Conservation (phyloP, 1,140 invertebrate genomes). For the Teleopsis dalmanni region DNA sequence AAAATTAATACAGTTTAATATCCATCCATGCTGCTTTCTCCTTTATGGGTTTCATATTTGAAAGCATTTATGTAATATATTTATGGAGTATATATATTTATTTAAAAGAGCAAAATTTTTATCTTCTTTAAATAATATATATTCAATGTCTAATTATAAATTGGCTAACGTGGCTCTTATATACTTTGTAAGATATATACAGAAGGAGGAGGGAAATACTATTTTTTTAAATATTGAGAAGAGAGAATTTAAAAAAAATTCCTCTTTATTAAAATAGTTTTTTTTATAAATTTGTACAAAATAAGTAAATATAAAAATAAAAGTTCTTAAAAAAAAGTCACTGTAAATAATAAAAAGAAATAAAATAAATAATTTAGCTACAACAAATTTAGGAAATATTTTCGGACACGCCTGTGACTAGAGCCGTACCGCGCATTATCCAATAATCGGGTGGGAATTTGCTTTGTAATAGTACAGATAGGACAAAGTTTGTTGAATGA, state of each 20-base stretch:
- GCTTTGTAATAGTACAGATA: slow-evolving; percentile 66
- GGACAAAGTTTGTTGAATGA: slow-evolving; percentile 83
- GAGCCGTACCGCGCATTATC: slow-evolving; percentile 78
- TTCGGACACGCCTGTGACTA: slow-evolving; percentile 69
- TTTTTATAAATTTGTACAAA: not conserved
- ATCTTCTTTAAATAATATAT: too few species aligned
- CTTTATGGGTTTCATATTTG: too few species aligned
- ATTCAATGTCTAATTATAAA: too few species aligned
- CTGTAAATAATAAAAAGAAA: not conserved
- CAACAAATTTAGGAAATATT: slow-evolving; percentile 24
- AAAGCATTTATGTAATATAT: too few species aligned
- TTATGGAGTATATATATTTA: too few species aligned
- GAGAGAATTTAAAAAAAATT: not conserved
- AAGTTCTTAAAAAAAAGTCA: not conserved
- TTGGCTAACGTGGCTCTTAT: too few species aligned
- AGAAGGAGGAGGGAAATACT: not conserved
- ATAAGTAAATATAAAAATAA: not conserved
- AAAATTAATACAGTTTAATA: too few species aligned
- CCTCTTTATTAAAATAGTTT: not conserved
- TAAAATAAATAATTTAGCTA: not conserved
- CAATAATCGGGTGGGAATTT: slow-evolving; percentile 60
- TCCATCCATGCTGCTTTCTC: too few species aligned
- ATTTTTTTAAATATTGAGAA: not conserved
- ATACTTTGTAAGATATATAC: too few species aligned
- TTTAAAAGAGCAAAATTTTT: too few species aligned